Evolutionary conservation across 1,140 invertebrate species (phyloP), one percentile per base, ranked within the genome.

Genomic region (Drosophila albomicans): DNA sequence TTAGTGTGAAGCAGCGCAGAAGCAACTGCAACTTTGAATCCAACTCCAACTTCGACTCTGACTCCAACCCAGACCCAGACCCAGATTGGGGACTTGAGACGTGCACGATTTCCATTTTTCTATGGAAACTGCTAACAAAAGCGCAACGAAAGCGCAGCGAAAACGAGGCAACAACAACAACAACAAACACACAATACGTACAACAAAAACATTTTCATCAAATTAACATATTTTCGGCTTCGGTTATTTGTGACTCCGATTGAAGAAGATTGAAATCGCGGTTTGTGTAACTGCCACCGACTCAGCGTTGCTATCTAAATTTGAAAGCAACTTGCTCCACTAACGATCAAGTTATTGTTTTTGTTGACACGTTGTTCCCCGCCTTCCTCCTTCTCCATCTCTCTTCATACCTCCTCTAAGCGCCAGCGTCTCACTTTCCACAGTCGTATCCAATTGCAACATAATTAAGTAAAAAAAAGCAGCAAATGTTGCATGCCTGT

Each of bases 31-130:
- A n/a, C 32, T 32, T 32, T 8, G 32, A 32, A 8, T 32, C 5
- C 32, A 32, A 32, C 32, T 32, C 32, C 32, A 8, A 32, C 30
- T 5, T 2, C 6, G 35, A 38, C 35, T 38, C 2, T 3, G 8
- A 38, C 35, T 10, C 35, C 7, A 58, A 35, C 49, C 16, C 16
- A 48, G 41, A 30, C 25, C 35, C 10, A 49, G 61, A 15, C 51
- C 43, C 30, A 56, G 52, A 38, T 52, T 46, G 51, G 8, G 5
- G 1, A 13, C 11, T 15, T 35, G 63, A 48, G 64, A 65, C 67
- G 61, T 73, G 70, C 85, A 88, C 84, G 84, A 87, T 87, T 87
- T 87, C 84, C 84, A 87, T 72, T 88, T 82, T 87, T 76, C 69
- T 71, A 63, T 85, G 77, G 87, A 85, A 87, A 88, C 77, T 64